Evolutionary conservation across 2,888 invertebrate species (phyloP), one percentile per base, ranked within the genome.

Genomic region (Drosophila mercatorum): DNA sequence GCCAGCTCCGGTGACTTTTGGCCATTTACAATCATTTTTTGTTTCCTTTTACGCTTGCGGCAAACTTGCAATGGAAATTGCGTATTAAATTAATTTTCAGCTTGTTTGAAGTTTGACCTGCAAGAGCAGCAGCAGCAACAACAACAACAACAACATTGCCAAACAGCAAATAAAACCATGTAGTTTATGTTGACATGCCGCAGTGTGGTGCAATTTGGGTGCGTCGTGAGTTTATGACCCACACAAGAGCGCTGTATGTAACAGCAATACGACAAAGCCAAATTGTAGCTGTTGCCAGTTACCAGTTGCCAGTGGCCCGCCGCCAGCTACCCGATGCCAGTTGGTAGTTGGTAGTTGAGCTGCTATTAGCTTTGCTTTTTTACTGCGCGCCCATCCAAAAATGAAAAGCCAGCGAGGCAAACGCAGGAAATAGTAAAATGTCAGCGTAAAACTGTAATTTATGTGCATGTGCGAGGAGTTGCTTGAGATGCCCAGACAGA

Each of bases 381-480:
- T 85, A 85, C 83, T 88, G 77, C 79, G 57, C 74, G 58, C 57
- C 61, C 70, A 60, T 66, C 70, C 71, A 79, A 85, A 88, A 82
- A 82, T 88, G 85, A 88, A 84, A 88, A 80, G 88, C 72, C 87
- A 87, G 82, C 64, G 64, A 81, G 78, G 74, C 81, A 67, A 69
- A 75, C 77, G 78, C 69, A 68, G 80, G 73, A 78, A 89, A 89
- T 88, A 85, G 88, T 88, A 89, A 88, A 89, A 81, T 89, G 90
- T 88, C 87, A 89, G 90, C 87, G 87, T 80, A 90, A 88, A 88
- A 88, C 73, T 83, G 90, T 90, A 88, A 88, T 88, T 90, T 90
- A 90, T 88, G 90, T 88, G 74, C 86, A 75, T 83, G 82, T 81
- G 87, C 76, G 84, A 64, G 75, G 22, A 62, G 46, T 70, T 49